A percentile compares a stretch with the other conserved stretches of the same genome.
These are phyloP conservation scores for Narcine bancroftii DNA, from an alignment of 2,113 vertebrate genomes.

Conservation along the genomic window DNA sequence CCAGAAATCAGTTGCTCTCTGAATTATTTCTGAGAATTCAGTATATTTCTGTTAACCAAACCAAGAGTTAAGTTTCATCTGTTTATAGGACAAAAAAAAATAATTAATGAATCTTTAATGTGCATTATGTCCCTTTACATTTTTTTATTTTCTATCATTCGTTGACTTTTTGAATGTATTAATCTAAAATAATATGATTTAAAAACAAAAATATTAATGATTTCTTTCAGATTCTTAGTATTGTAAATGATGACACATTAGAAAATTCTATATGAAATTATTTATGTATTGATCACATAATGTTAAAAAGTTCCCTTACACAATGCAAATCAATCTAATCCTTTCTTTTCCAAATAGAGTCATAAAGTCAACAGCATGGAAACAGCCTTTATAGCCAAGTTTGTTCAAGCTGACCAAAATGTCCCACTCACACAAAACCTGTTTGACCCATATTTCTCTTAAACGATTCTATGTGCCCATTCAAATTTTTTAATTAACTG, in stretches of 20 bases:
- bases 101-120: not conserved
- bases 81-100: not conserved
- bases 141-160: conserved; percentile 54
- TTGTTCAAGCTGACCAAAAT: too few relatives aligned
- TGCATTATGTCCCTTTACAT: not conserved
- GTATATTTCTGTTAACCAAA: not conserved
- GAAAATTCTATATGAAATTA: not conserved
- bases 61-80: not conserved
- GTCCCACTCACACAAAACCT: too few relatives aligned
- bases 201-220: conserved; percentile 32
- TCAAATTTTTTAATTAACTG: too few relatives aligned
- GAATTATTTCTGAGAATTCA: not conserved
- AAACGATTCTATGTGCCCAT: too few relatives aligned
- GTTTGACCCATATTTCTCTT: too few relatives aligned
- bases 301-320: not conserved
- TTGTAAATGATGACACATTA: conserved; percentile 38
- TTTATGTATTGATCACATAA: not conserved
- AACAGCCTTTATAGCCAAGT: too few relatives aligned
- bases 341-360: too few relatives aligned
- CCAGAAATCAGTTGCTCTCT: not conserved
- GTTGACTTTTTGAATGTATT: conserved; percentile 64
- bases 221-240: conserved; percentile 30
- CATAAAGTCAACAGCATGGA: too few relatives aligned
- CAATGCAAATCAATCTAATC: not conserved
- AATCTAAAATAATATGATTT: conserved; percentile 45